Evolutionary conservation across 2,888 invertebrate genomes (phyloP).

Genomic region (Pardosa pseudoannulata): DNA sequence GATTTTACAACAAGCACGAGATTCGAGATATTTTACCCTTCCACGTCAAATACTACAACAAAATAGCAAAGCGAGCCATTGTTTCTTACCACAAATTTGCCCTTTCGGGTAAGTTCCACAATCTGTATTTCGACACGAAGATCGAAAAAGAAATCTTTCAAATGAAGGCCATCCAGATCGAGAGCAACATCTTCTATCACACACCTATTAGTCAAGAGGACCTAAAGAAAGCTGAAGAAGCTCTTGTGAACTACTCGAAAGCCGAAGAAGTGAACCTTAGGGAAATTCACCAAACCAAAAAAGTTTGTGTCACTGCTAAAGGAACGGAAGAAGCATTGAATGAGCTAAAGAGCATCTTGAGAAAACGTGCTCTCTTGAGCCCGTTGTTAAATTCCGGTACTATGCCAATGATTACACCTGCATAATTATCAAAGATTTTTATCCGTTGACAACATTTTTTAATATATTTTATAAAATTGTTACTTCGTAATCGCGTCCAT

Average conservation of each 20-base stretch:
- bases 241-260: slow-evolving; percentile 21
- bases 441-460: too few relatives aligned
- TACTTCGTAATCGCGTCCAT: too few relatives aligned
- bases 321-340: slow-evolving; percentile 43
- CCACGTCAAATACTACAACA: slow-evolving; percentile 22
- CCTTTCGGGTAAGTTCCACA: slow-evolving; percentile 36
- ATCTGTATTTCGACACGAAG: slow-evolving; percentile 24
- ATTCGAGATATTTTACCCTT: slow-evolving; percentile 21
- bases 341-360: slow-evolving; percentile 35
- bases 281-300: slow-evolving; percentile 48
- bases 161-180: slow-evolving; percentile 54
- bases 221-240: slow-evolving; percentile 10
- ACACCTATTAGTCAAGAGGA: neutral
- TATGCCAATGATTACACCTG: too few relatives aligned
- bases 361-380: slow-evolving; percentile 24
- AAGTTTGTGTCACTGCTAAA: slow-evolving; percentile 30
- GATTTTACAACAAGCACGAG: slow-evolving; percentile 40
- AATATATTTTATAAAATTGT: too few relatives aligned
- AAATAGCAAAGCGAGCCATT: slow-evolving; percentile 42
- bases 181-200: slow-evolving; percentile 30
- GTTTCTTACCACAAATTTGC: slow-evolving; percentile 53
- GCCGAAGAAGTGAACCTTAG: slow-evolving; percentile 27
- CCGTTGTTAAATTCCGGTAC: slow-evolving; percentile 22
- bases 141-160: neutral
- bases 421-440: too few relatives aligned